Evolutionary conservation across 2,113 vertebrate genomes (phyloP), one percentile per base, ranked within the genome.

Genomic region (Oreocharis arfaki): DNA sequence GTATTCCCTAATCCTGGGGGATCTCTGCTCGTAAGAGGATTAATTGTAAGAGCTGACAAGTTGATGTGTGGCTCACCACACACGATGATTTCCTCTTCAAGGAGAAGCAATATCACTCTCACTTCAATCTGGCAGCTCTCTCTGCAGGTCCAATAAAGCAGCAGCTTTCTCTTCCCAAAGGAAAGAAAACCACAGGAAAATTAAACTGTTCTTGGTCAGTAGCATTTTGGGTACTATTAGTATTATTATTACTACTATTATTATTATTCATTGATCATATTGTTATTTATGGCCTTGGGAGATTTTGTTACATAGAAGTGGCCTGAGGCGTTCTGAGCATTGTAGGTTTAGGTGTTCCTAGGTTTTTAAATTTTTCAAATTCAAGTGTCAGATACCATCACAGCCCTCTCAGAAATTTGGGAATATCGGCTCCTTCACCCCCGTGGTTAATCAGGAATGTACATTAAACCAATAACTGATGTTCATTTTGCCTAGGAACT

Each of bases 1-100:
- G 14, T 33, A 46, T 57, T 82, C 91, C 47, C 17, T 82, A 91
- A 94, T 91, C 95, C 74, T 86, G 39, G 41, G 75, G 73, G 50
- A 82, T 93, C 81, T 84, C 60, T 74, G 75, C 30, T 91, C 94
- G 78, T 91, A 89, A 94, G 87, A 94, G 78, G 87, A 96, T 94
- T 94, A 93, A 95, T 94, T 92, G 44, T 70, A 52, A 59, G 73
- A 84, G 47, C 52, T 84, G 77, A 26, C 93, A 89, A 91, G 35
- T 75, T 78, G 59, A 47, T 84, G 52, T 75, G 69, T 77, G 73
- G 33, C 73, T 89, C 60, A 82, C 30, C 82, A 63, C 73, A 91
- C 44, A 37, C 37, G 13, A 67, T 46, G 53, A 59, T 57, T 94
- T 94, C 77, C 75, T 33, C 53, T 79, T 17, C 69, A 91, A 89